A percentile compares a stretch with the other conserved stretches of the same genome.
phyloP scores from a whole-genome alignment of 2,797 vertebrate species.

The Leontopithecus rosalia region DNA sequence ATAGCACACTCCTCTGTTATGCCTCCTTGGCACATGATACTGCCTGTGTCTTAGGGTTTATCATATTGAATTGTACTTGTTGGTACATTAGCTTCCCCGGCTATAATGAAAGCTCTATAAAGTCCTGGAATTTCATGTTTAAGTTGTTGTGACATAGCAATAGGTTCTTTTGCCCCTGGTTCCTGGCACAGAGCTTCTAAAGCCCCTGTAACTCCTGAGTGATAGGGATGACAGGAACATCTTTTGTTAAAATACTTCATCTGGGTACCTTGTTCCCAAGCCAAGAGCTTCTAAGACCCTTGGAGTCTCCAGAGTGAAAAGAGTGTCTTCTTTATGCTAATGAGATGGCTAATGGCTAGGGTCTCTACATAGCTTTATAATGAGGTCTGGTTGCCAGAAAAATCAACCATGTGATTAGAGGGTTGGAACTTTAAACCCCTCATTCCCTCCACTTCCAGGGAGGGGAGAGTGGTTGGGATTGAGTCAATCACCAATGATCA shows the following conservation, averaged over 20 bases:
- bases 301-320: background rate
- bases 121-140: background rate
- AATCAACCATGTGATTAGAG: background rate
- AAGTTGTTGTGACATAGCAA: background rate
- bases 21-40: accelerated
- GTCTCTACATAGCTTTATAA: background rate
- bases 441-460: accelerated
- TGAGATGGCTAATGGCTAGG: background rate
- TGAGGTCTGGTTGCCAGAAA: background rate
- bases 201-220: background rate
- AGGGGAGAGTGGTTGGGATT: background rate
- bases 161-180: background rate
- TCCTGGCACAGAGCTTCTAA: background rate
- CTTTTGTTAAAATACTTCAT: background rate
- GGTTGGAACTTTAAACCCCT: background rate
- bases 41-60: background rate
- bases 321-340: background rate
- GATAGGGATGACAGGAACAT: background rate
- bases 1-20: too few species aligned
- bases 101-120: background rate
- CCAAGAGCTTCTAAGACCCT: background rate
- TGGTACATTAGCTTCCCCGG: background rate
- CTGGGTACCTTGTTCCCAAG: background rate
- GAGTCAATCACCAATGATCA: background rate
- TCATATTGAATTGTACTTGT: background rate